Conservation (phyloP, 2,797 vertebrate genomes). For the Phrynocephalus guinanensis region DNA sequence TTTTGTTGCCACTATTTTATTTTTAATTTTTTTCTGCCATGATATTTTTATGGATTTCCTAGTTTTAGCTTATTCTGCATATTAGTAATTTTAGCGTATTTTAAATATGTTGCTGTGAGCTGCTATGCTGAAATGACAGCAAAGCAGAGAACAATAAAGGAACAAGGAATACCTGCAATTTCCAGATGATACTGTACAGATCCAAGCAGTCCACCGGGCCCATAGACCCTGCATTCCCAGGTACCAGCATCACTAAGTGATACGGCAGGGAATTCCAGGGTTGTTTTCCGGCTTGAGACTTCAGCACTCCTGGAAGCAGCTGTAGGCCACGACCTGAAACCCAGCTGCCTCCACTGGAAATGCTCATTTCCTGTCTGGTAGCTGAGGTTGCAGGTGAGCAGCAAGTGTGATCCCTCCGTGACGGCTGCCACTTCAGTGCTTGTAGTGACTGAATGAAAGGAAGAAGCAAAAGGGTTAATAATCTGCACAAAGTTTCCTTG, state of each 20-base stretch:
- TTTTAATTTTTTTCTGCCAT: no score
- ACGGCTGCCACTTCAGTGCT: conserved; percentile 41
- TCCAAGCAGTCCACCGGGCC: conserved; percentile 63
- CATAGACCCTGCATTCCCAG: conserved; percentile 67
- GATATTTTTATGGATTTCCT: no score
- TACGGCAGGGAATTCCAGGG: conserved; percentile 59
- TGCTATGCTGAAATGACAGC: no score
- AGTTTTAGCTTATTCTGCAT: no score
- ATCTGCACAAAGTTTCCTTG: conserved; percentile 5
- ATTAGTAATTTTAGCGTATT: no score
- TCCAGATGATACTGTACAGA: conserved; percentile 60
- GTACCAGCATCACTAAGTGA: conserved; percentile 52
- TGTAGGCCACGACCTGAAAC: background rate
- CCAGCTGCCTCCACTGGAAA: conserved; percentile 62
- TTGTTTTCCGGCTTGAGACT: fast-evolving
- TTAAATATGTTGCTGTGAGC: no score
- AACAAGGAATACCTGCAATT: conserved; percentile 59
- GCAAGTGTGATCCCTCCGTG: conserved; percentile 57
- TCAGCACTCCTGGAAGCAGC: background rate
- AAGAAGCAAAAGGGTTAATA: background rate
- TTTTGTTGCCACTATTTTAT: background rate
- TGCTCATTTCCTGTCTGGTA: conserved; percentile 41
- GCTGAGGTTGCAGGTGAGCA: conserved; percentile 59
- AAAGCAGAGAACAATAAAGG: background rate
- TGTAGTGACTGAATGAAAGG: conserved; percentile 48